Conservation (phyloP, 2,797 vertebrate genomes). For the Arctocebus calabarensis region DNA sequence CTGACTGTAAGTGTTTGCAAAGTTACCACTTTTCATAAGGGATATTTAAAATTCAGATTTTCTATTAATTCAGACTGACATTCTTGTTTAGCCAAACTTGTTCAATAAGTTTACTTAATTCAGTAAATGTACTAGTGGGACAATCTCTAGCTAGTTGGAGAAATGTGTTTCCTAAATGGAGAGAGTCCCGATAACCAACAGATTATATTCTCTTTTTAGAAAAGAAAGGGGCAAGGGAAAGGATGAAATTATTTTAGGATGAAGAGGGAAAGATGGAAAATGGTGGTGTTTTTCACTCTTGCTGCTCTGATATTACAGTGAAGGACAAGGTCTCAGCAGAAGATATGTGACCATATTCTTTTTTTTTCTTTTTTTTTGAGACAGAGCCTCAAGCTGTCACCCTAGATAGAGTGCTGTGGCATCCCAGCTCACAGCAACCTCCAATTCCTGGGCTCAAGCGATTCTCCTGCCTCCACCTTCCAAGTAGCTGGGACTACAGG, state of each 20-base stretch:
- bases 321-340: neutral
- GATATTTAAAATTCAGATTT: constrained; percentile 58
- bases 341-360: neutral
- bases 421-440: too few species aligned
- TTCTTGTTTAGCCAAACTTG: constrained; percentile 30
- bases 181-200: neutral
- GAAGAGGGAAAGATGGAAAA: neutral
- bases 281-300: neutral
- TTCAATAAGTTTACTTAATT: constrained; percentile 53
- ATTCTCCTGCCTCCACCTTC: too few species aligned
- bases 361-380: too few species aligned
- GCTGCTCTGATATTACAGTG: neutral
- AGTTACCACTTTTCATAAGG: constrained; percentile 18
- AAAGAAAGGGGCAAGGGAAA: neutral
- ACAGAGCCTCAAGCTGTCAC: too few species aligned
- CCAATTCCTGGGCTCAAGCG: too few species aligned
- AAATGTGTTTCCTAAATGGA: constrained; percentile 8
- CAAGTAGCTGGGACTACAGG: too few species aligned
- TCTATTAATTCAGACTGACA: constrained; percentile 25
- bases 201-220: neutral
- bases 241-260: neutral
- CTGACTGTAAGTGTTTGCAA: constrained; percentile 19
- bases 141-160: neutral
- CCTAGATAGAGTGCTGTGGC: too few species aligned
- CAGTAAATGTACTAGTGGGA: neutral